Evolutionary conservation across 2,113 vertebrate species (phyloP).

Genomic region (Archocentrus centrarchus): DNA sequence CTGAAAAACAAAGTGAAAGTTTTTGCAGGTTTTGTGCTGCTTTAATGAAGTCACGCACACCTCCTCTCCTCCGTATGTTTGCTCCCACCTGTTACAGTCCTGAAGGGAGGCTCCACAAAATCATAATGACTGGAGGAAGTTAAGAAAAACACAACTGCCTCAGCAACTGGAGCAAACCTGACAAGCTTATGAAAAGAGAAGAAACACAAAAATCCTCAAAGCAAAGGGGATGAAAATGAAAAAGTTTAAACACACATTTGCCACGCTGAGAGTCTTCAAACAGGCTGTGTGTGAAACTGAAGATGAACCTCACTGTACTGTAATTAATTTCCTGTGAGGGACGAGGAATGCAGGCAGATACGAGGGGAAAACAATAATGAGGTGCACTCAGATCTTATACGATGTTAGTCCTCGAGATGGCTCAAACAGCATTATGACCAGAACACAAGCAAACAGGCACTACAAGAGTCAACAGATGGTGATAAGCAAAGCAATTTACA

Average conservation of each 20-base stretch:
- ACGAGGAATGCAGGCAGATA: neutral
- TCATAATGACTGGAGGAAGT: neutral
- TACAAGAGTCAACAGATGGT: neutral
- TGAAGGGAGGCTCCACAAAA: neutral
- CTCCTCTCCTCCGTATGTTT: neutral
- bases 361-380: neutral
- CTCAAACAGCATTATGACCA: neutral
- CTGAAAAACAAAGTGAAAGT: neutral
- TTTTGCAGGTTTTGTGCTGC: neutral
- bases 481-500: conserved; percentile 29
- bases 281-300: neutral
- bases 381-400: neutral
- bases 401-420: neutral
- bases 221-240: neutral
- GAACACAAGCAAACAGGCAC: neutral
- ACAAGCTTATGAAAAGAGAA: no score
- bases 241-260: no score
- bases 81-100: neutral
- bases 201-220: neutral
- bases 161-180: neutral
- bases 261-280: neutral
- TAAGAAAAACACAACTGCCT: neutral
- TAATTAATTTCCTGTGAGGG: conserved; percentile 12
- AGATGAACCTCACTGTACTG: neutral
- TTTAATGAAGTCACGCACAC: neutral